Evolutionary conservation across 2,113 vertebrate species (phyloP).

Genomic region (Sporophila hypoxantha): DNA sequence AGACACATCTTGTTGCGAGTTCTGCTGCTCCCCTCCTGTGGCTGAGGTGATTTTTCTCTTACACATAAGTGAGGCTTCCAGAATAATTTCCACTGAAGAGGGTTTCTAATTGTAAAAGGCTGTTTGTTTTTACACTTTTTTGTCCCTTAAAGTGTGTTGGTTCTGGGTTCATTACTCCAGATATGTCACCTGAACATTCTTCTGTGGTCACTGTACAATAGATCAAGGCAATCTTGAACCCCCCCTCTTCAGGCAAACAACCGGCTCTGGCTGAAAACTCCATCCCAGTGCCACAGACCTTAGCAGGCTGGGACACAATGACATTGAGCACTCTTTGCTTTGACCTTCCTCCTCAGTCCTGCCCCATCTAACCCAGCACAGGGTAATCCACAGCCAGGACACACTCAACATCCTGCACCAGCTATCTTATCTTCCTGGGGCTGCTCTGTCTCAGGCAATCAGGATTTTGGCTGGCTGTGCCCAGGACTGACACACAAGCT

Average conservation of each 20-base stretch:
- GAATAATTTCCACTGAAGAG: no score
- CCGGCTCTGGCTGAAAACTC: background rate
- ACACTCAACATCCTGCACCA: background rate
- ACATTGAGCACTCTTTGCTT: background rate
- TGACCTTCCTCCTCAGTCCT: background rate
- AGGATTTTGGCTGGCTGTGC: background rate
- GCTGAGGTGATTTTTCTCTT: background rate
- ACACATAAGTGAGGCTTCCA: no score
- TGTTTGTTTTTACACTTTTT: no score
- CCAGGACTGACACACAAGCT: background rate
- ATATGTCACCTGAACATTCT: no score
- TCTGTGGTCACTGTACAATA: no score
- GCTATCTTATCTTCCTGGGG: background rate
- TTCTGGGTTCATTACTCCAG: no score
- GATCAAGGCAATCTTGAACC: no score
- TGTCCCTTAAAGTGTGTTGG: no score
- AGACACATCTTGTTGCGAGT: accelerated
- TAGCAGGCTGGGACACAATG: accelerated
- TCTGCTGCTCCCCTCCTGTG: background rate
- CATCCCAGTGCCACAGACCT: accelerated
- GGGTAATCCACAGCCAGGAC: background rate
- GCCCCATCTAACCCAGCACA: accelerated
- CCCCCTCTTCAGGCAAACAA: background rate
- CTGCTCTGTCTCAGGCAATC: background rate
- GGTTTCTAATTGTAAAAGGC: no score